phyloP scores from a whole-genome alignment of 2,888 invertebrate genomes.

The Thymelicus sylvestris region DNA sequence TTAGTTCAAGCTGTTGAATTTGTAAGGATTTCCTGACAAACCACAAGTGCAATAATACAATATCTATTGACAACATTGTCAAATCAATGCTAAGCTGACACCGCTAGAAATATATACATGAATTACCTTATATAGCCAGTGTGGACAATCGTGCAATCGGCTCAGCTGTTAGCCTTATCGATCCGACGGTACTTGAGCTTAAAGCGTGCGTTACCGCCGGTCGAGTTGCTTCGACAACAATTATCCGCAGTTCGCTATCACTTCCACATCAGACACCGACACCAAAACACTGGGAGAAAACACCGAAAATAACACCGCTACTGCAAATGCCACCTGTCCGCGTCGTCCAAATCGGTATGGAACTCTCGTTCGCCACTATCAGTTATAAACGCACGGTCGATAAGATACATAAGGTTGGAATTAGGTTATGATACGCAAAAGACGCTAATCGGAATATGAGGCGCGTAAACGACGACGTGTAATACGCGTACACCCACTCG shows the following conservation, averaged over 20 bases:
- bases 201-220: conserved; percentile 49
- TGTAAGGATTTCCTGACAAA: too few species aligned
- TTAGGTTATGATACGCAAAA: conserved; percentile 42
- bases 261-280: conserved; percentile 59
- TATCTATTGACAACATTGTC: neutral
- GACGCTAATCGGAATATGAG: conserved; percentile 53
- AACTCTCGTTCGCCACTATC: conserved; percentile 46
- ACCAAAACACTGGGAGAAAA: conserved; percentile 59
- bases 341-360: conserved; percentile 36
- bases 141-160: conserved; percentile 61
- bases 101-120: conserved; percentile 41
- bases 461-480: conserved; percentile 34
- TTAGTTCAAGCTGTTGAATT: too few species aligned
- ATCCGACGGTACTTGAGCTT: conserved; percentile 60
- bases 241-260: conserved; percentile 60
- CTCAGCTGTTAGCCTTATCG: conserved; percentile 73
- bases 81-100: neutral
- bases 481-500: conserved; percentile 51
- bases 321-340: conserved; percentile 71
- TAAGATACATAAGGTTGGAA: conserved; percentile 44
- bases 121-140: conserved; percentile 66
- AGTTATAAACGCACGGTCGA: conserved; percentile 44
- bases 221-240: conserved; percentile 53
- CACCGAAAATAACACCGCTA: conserved; percentile 69
- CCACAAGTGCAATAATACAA: neutral